A percentile compares a stretch with the other conserved stretches of the same genome.
Evolutionary conservation across 2,797 vertebrate species (phyloP).

Genomic region (Cryptoblepharus egeriae): DNA sequence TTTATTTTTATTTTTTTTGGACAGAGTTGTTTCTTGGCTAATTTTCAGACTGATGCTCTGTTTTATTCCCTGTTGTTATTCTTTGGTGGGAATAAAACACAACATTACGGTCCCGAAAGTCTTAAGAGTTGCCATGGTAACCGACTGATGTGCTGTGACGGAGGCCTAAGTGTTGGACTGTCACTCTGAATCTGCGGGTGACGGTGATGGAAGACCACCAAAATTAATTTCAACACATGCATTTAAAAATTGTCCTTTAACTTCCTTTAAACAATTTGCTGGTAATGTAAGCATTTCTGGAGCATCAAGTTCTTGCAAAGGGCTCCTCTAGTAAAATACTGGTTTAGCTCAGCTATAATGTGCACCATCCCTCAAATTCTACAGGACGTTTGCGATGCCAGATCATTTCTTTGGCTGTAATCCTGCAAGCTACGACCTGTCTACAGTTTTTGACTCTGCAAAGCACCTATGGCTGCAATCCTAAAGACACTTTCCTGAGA

Average conservation of each 20-base stretch:
- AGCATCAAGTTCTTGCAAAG: background rate
- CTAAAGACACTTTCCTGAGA: no score
- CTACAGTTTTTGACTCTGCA: background rate
- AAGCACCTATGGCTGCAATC: no score
- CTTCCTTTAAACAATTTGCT: background rate
- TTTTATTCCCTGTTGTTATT: slow-evolving; percentile 11
- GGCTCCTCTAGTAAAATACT: background rate
- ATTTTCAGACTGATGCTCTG: slow-evolving; percentile 22
- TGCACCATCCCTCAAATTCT: background rate
- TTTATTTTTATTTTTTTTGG: background rate
- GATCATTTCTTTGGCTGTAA: background rate
- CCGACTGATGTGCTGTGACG: background rate
- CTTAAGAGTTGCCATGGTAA: background rate
- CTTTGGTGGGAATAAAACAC: background rate
- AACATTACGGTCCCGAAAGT: background rate
- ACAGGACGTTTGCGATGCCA: background rate
- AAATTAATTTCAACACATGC: background rate
- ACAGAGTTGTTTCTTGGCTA: slow-evolving; percentile 21
- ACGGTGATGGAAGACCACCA: background rate
- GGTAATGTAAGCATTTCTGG: background rate
- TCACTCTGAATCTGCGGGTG: background rate
- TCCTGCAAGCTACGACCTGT: background rate
- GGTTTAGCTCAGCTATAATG: background rate
- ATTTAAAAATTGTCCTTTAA: background rate
- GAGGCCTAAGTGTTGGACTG: background rate